Evolutionary conservation across 2,797 vertebrate genomes (phyloP).

Genomic region (Schizothorax lantsangensis): DNA sequence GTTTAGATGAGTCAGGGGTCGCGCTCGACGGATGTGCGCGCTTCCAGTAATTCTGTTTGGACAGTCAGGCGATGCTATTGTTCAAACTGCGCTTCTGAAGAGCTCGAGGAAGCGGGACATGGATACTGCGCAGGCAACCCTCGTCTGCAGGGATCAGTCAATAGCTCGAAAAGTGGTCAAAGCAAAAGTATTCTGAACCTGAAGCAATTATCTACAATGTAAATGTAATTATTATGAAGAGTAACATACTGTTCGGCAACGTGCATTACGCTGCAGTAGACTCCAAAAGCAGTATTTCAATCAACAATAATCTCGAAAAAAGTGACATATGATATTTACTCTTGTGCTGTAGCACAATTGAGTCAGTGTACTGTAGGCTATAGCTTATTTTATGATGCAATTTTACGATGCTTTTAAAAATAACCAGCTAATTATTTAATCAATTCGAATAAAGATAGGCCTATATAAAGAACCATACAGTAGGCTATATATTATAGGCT

Average conservation of each 20-base stretch:
- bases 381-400: neutral
- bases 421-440: neutral
- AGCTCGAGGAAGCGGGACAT: constrained; percentile 30
- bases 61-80: constrained; percentile 43
- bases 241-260: neutral
- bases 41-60: constrained; percentile 47
- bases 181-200: neutral
- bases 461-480: neutral
- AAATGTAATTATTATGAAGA: neutral
- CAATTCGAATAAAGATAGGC: neutral
- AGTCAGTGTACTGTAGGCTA: neutral
- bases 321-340: constrained; percentile 3
- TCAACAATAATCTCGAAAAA: neutral
- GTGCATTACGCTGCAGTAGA: neutral
- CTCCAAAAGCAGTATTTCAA: neutral
- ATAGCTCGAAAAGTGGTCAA: neutral
- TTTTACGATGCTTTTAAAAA: constrained; percentile 3
- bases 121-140: constrained; percentile 7
- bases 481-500: neutral
- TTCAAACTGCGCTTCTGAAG: constrained; percentile 19
- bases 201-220: neutral
- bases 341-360: neutral
- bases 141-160: constrained; percentile 2
- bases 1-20: constrained; percentile 39
- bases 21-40: constrained; percentile 43